Conservation (phyloP, 2,888 invertebrate genomes). For the Nipponacmea schrenckii region DNA sequence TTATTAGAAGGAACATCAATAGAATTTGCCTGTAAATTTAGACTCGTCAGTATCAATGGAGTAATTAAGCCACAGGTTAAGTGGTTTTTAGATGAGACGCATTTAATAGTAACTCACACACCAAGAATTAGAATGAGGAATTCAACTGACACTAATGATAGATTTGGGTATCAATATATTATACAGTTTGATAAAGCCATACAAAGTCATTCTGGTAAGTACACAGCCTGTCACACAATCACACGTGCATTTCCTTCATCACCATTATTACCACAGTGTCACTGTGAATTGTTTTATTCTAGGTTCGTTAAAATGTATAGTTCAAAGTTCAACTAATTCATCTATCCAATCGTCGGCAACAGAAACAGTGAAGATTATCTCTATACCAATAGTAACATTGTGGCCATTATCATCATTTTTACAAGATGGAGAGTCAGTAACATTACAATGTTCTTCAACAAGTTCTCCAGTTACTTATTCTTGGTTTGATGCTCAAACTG, state of each 20-base stretch:
- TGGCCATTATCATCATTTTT: constrained; percentile 15
- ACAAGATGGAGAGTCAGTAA: constrained; percentile 11
- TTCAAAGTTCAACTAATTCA: constrained; percentile 9
- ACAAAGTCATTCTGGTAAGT: constrained; percentile 14
- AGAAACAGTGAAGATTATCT: constrained; percentile 11
- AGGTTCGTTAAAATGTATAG: neutral
- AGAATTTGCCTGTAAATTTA: neutral
- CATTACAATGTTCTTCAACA: neutral
- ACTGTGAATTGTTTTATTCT: no score
- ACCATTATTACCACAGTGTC: no score
- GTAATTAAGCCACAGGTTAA: neutral
- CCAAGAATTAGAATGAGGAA: neutral
- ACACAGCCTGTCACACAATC: no score
- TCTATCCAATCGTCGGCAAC: neutral
- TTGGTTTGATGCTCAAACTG: neutral
- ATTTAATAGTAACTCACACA: neutral
- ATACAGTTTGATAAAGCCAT: neutral
- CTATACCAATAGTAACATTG: constrained; percentile 14
- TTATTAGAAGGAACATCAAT: neutral
- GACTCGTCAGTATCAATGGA: neutral
- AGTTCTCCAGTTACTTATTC: neutral
- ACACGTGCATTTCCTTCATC: no score
- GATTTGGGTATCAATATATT: neutral
- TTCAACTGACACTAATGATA: neutral
- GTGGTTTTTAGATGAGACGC: neutral